Conservation (phyloP, 2,888 invertebrate genomes). For the Amphipyra tragopoginis region DNA sequence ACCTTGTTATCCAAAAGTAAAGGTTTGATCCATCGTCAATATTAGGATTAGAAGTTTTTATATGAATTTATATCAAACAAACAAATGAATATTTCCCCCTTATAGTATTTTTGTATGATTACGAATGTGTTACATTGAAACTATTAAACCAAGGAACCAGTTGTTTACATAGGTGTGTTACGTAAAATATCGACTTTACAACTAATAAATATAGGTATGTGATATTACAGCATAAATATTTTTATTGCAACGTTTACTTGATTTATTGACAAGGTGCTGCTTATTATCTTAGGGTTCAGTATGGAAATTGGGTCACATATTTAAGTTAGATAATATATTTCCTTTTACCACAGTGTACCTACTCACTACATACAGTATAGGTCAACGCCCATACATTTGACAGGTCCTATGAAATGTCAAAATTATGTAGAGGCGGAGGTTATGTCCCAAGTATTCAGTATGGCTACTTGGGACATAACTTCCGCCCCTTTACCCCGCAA, state of each 20-base stretch:
- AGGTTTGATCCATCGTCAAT: too few relatives aligned
- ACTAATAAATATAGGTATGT: constrained; percentile 51
- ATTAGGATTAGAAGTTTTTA: too few relatives aligned
- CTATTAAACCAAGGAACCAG: constrained; percentile 4
- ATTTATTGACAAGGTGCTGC: constrained; percentile 71
- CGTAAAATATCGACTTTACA: constrained; percentile 44
- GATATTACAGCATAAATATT: constrained; percentile 61
- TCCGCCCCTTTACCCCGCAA: too few relatives aligned
- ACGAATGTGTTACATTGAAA: neutral
- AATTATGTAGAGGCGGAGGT: too few relatives aligned
- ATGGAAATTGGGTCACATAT: constrained; percentile 18
- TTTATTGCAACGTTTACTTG: constrained; percentile 66
- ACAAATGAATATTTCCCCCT: neutral
- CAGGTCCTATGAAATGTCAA: too few relatives aligned
- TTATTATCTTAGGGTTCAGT: constrained; percentile 62
- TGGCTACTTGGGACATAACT: too few relatives aligned
- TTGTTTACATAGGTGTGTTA: constrained; percentile 48
- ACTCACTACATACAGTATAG: too few relatives aligned
- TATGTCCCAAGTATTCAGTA: too few relatives aligned
- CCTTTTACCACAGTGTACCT: too few relatives aligned
- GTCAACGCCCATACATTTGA: too few relatives aligned
- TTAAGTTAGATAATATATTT: too few relatives aligned
- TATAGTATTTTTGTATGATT: neutral
- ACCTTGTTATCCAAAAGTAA: too few relatives aligned
- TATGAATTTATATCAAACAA: neutral